Evolutionary conservation across 1,140 invertebrate genomes (phyloP).

Genomic region (Halyomorpha halys): DNA sequence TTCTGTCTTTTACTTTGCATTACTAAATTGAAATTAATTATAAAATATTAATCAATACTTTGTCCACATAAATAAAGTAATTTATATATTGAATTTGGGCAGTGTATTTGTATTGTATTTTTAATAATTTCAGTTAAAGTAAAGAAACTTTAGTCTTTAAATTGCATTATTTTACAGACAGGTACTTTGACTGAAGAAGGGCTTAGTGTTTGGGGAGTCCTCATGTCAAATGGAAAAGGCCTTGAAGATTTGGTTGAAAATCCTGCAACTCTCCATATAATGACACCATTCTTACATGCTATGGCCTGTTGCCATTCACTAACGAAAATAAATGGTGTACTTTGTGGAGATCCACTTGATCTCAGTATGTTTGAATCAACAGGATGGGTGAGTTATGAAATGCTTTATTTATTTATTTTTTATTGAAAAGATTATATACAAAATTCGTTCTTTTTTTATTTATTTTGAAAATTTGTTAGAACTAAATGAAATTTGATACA

Average conservation of each 20-base stretch:
- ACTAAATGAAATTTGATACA: neutral
- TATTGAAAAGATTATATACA: neutral
- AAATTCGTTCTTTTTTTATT: too few species aligned
- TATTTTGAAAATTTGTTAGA: too few species aligned
- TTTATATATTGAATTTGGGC: too few species aligned
- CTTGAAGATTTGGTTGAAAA: conserved; percentile 18
- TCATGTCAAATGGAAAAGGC: conserved; percentile 46
- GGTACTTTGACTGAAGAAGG: conserved; percentile 93
- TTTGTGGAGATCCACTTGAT: conserved; percentile 72
- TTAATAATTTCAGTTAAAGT: too few species aligned
- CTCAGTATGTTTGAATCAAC: conserved; percentile 79
- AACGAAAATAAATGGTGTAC: conserved; percentile 60
- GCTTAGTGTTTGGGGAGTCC: conserved; percentile 76
- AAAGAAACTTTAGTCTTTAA: too few species aligned
- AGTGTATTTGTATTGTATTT: too few species aligned
- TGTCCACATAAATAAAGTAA: too few species aligned
- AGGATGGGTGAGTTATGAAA: conserved; percentile 44
- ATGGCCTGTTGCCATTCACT: conserved; percentile 71
- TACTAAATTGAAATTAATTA: neutral
- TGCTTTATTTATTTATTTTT: neutral
- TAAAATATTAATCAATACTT: neutral
- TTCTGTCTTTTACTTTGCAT: neutral
- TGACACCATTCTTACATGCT: conserved; percentile 42
- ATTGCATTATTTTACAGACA: conserved; percentile 44
- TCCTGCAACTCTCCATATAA: conserved; percentile 41